Base-by-base conservation (phyloP, 1,140 invertebrate species). In the Choristoneura fumiferana region DNA sequence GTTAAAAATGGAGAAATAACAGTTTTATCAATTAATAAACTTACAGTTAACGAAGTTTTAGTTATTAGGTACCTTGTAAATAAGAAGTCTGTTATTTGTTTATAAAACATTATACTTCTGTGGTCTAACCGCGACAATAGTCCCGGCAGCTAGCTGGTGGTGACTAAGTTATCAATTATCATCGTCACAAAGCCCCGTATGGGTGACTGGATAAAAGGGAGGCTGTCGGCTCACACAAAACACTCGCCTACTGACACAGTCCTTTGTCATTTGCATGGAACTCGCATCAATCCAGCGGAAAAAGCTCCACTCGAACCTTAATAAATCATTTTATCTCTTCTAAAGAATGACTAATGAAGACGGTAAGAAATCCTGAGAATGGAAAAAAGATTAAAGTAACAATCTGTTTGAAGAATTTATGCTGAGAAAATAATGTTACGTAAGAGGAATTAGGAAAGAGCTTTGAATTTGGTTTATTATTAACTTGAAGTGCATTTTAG, bases 331-430 rank as follows among this genome's bases (percentile, higher is more conserved):
- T 71, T 77, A 78, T 78, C 73, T 78, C 58, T 62, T 67, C 66
- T 69, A 69, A 72, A 70, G 71, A 68, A 76, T 78, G 71, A 78
- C 73, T 78, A 76, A 78, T 78, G 73, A 76, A 74, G 73, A 72
- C 63, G 62, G 58, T 64, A 69, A 62, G 59, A 66, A 71, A 64
- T 60, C 60, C 57, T 59, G 61, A 71, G 64, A 67, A 66, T 63
- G 68, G 65, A 65, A 73, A 73, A 73, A 76, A 71, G 67, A 70
- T 76, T 71, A 67, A 73, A 70, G 66, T 69, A 67, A 68, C 71
- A 73, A 76, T 76, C 67, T 73, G 69, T 65, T 67, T 65, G 55
- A 65, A 63, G 49, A 69, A 68, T 72, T 68, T 65, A 59, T 68
- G 43, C 56, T 54, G 18, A 29, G 38, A 36, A 62, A 64, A 29